Evolutionary conservation across 2,888 invertebrate species (phyloP), one percentile per base, ranked within the genome.

Genomic region (Fragum fragum): DNA sequence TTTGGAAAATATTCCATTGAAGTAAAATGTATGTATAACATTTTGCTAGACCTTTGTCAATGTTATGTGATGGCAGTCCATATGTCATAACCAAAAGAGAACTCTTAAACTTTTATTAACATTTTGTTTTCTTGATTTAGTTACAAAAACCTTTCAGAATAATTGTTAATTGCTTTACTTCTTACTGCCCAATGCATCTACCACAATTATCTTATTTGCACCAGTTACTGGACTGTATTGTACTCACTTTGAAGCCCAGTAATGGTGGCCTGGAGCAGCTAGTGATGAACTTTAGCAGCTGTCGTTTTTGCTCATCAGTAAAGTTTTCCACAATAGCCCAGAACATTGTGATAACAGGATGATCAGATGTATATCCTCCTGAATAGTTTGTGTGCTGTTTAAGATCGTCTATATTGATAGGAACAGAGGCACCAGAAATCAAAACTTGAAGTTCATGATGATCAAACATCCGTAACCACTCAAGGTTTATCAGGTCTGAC

Each of bases 231-330:
- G n/a, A n/a, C n/a, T n/a, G n/a, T n/a, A n/a, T n/a, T n/a, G n/a
- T 9, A 36, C n/a, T 61, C 94, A 98, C 98, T 96, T 98, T 98
- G 93, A 99, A 99, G 1, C 99, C 99, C 55, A 99, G 95, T 32
- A 99, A 95, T 0, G 99, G 99, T 3, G 99, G 98, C 79, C 99
- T 95, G 0, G 99, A 99, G 93, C 99, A 99, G 93, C 99, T 98
- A 1, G 99, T 99, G 57, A 99, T 99, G 95, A 99, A 99, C 95
- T 99, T 99, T 11, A 99, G 95, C 73, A 99, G 95, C 92, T 97
- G 97, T 80, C 98, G 96, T 83, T 97, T 96, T 94, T 98, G 97
- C n/a, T 91, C 89, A 26, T 94, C 92, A 72, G 96, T 96, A 94
- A 99, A 98, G 63, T 96, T 96, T 75, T 96, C 96, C 11, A 99